Evolutionary conservation across 2,797 vertebrate species (phyloP), one percentile per base, ranked within the genome.

Genomic region (Discoglossus pictus): DNA sequence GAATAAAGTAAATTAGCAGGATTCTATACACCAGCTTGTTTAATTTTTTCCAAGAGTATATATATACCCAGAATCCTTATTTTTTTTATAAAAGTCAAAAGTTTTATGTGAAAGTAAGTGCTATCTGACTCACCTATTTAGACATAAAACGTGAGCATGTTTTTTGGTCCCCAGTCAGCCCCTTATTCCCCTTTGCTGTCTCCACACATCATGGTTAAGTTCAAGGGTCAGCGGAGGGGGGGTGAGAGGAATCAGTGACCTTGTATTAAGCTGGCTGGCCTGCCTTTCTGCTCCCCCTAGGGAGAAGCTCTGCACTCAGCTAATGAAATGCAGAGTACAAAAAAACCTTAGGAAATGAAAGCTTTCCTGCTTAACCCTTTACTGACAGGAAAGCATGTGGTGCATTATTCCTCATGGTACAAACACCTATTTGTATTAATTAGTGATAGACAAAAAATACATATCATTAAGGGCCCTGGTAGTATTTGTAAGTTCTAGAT

Each of bases 271-370:
- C 60, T 64, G 42, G 59, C 40, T 47, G 60, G 60, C 61, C 59
- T 52, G 68, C 61, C 68, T 53, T 46, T 58, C 25, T 36, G 31
- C 48, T 64, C 39, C 44, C 68, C 46, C 36, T 59, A 46, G 61
- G 68, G 68, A 59, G 25, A 58, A 43, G 44, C 53, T 59, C 46
- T 58, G 44, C 4, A 31, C 27, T 31, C 27, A 4, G 27, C 44
- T 71, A 71, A 71, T 71, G 53, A 71, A 71, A 65, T 71, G 36
- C 68, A 71, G 68, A 71, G 31, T 40, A 50, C 23, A 56, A 69
- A 60, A 54, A 68, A 61, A 16, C 36, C 15, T 23, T 48, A 39
- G 35, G 50, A 69, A 47, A 70, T 63, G 35, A 50, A 63, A 63
- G 43, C 36, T 42, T 51, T 56, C 43, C 55, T 9, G 39, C 12